These are phyloP conservation scores for Vanessa tameamea DNA, from an alignment of 1,140 invertebrate genomes.

Conservation along the genomic window DNA sequence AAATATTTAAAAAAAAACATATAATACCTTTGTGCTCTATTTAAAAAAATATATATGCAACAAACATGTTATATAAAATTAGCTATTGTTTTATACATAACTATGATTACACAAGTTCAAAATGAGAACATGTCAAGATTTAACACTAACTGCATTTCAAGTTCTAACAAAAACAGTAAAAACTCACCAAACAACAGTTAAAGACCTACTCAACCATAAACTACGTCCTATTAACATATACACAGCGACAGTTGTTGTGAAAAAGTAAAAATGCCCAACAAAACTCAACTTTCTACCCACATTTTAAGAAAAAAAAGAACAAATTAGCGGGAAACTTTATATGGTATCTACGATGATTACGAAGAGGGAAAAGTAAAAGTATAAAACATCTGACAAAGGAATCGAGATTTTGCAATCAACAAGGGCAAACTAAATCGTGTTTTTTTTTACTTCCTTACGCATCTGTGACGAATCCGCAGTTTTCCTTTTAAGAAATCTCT, in stretches of 20 bases:
- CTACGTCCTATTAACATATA: constrained; percentile 54
- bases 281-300: constrained; percentile 46
- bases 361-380: constrained; percentile 73
- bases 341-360: constrained; percentile 38
- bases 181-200: constrained; percentile 57
- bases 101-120: constrained; percentile 45
- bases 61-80: constrained; percentile 5
- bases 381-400: constrained; percentile 70
- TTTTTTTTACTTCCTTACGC: constrained; percentile 56
- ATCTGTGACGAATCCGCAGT: constrained; percentile 51
- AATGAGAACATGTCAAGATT: constrained; percentile 36
- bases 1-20: background rate
- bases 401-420: constrained; percentile 74
- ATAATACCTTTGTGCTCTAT: background rate
- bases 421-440: constrained; percentile 70
- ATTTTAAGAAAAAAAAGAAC: constrained; percentile 41
- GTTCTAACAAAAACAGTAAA: constrained; percentile 50
- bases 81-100: constrained; percentile 2
- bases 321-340: constrained; percentile 51
- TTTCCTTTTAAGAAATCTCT: constrained; percentile 30
- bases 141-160: constrained; percentile 51
- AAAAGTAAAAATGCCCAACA: constrained; percentile 37
- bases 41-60: background rate
- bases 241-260: constrained; percentile 21
- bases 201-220: constrained; percentile 55